Evolutionary conservation across 2,113 vertebrate species (phyloP), one percentile per base, ranked within the genome.

Genomic region (Triplophysa rosa): DNA sequence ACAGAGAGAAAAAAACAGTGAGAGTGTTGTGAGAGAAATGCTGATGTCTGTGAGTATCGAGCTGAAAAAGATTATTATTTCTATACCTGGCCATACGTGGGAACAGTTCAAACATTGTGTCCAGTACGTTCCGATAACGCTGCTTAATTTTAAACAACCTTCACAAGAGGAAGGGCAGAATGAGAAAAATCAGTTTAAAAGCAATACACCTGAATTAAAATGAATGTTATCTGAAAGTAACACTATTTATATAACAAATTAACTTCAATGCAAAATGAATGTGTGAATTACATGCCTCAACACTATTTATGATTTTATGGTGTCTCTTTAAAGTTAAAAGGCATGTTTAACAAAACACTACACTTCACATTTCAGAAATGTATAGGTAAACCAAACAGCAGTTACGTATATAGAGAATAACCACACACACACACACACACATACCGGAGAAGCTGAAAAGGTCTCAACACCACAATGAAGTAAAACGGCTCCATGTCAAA

Each of bases 41-140:
- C 14, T 5, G 37, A 52, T 19, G 24, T 67, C 12, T n/a, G 49
- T 4, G n/a, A 74, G 7, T 67, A 17, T 19, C 23, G 11, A 76
- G 23, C 4, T 76, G 65, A 40, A 45, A n/a, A 54, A 23, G 7
- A 29, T 66, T 33, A 16, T 11, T 68, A 56, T 40, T 16, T 49
- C 47, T 29, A 65, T 92, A 96, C 95, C 95, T 99, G 87, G 96
- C 98, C 98, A 99, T 99, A 40, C 96, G 91, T 0, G 97, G 97
- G 62, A 99, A 94, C 80, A 99, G 88, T 90, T 99, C 97, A 69
- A 98, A 98, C 96, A 99, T 99, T 67, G 97, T 99, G 88, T 98
- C 97, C 91, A 99, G 86, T 59, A 99, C 98, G 0, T 99, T 97
- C 42, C 96, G 93, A 89, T 98, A 99, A 58, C 97, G 90, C 86